These are phyloP conservation scores for Myotis yumanensis DNA, from an alignment of 2,113 vertebrate genomes.

Conservation along the genomic window DNA sequence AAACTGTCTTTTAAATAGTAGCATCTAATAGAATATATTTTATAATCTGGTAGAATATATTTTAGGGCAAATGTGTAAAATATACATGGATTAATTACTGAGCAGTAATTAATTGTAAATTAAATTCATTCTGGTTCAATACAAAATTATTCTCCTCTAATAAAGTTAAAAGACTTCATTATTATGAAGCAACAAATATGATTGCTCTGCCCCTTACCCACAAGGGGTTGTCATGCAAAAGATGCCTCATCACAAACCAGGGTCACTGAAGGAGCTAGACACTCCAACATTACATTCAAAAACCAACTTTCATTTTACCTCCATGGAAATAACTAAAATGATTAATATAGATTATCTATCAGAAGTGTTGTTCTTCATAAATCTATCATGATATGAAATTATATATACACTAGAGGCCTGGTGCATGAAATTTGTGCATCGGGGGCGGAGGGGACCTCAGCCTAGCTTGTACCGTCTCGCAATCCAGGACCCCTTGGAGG, in stretches of 20 bases:
- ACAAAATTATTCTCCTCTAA: background rate
- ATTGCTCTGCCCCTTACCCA: rapidly evolving
- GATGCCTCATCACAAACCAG: background rate
- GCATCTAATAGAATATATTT: slow-evolving; percentile 28
- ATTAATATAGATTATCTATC: background rate
- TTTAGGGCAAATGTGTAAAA: slow-evolving; percentile 46
- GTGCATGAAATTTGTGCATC: too few species aligned
- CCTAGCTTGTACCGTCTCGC: too few species aligned
- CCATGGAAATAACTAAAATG: background rate
- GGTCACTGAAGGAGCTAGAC: background rate
- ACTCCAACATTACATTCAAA: background rate
- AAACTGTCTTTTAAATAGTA: background rate
- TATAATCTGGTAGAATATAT: background rate
- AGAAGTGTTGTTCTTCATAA: background rate
- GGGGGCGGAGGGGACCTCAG: too few species aligned
- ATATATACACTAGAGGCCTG: background rate
- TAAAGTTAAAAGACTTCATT: background rate
- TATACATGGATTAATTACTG: background rate
- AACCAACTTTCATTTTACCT: background rate
- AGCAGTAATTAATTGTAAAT: slow-evolving; percentile 21
- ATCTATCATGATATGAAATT: background rate
- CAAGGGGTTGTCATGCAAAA: rapidly evolving
- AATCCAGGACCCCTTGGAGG: too few species aligned
- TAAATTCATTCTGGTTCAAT: background rate
- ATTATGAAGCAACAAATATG: background rate